Conservation (phyloP, 1,140 invertebrate genomes). For the Meloidogyne exigua region DNA sequence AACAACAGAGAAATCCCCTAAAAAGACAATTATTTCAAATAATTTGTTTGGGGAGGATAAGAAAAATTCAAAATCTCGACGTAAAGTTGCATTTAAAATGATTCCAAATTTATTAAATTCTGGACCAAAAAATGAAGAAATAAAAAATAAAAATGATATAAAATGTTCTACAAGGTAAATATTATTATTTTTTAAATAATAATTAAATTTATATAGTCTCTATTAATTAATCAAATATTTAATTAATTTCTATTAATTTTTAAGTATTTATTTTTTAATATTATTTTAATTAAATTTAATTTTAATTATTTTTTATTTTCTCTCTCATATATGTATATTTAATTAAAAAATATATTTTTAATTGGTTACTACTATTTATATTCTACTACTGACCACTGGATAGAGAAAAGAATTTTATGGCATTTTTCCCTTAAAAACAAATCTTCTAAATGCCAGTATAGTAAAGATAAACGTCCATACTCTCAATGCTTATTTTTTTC, state of each 20-base stretch:
- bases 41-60: no score
- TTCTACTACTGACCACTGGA: background rate
- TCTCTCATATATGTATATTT: no score
- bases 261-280: background rate
- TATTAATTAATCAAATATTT: no score
- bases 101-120: background rate
- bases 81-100: background rate
- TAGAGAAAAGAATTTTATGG: background rate
- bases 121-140: background rate
- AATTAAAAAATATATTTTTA: background rate
- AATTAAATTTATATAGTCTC: no score
- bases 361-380: slow-evolving; percentile 1
- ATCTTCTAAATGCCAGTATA: background rate
- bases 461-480: background rate
- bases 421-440: background rate
- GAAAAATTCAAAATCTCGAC: background rate
- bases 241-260: no score
- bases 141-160: background rate
- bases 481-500: background rate
- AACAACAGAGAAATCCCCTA: background rate
- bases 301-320: no score
- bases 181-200: background rate
- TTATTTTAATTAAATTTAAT: background rate
- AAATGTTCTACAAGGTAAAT: background rate
- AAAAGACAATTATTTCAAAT: no score